A percentile compares a stretch with the other conserved stretches of the same genome.
These are phyloP conservation scores for Parnassius smintheus DNA, from an alignment of 2,888 invertebrate genomes.

Conservation along the genomic window DNA sequence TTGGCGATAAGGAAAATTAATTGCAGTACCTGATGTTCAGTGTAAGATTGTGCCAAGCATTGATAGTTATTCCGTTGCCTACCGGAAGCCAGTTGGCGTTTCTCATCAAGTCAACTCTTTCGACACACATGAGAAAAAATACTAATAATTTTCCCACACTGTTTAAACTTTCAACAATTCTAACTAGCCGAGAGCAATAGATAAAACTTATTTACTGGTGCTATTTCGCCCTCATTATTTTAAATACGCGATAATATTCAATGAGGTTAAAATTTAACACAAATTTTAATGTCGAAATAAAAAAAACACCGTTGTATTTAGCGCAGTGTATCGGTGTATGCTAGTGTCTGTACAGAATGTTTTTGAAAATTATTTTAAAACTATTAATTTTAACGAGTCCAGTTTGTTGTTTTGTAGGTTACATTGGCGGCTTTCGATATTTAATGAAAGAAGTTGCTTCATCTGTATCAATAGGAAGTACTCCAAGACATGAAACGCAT, in stretches of 20 bases:
- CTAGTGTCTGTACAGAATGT: constrained; percentile 20
- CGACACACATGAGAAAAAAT: no score
- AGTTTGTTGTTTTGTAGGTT: constrained; percentile 37
- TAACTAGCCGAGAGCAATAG: background rate
- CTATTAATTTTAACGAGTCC: constrained; percentile 32
- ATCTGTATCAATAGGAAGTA: constrained; percentile 32
- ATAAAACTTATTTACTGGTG: constrained; percentile 5
- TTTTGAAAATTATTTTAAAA: constrained; percentile 28
- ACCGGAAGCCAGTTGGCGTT: no score
- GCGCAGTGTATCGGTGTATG: constrained; percentile 6
- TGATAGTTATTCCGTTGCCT: no score
- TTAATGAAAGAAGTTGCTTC: constrained; percentile 44
- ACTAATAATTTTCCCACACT: no score
- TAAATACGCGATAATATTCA: constrained; percentile 23
- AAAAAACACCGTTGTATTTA: constrained; percentile 2
- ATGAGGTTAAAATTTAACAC: constrained; percentile 3
- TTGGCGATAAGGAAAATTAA: no score
- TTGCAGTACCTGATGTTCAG: no score
- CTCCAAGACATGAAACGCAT: constrained; percentile 37
- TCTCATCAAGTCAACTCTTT: no score
- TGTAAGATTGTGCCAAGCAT: no score
- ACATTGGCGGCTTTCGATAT: constrained; percentile 47
- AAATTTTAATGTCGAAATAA: constrained; percentile 12
- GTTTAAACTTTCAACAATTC: background rate
- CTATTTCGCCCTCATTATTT: constrained; percentile 29